Conservation (phyloP, 2,888 invertebrate species). For the Drosophila conformis region DNA sequence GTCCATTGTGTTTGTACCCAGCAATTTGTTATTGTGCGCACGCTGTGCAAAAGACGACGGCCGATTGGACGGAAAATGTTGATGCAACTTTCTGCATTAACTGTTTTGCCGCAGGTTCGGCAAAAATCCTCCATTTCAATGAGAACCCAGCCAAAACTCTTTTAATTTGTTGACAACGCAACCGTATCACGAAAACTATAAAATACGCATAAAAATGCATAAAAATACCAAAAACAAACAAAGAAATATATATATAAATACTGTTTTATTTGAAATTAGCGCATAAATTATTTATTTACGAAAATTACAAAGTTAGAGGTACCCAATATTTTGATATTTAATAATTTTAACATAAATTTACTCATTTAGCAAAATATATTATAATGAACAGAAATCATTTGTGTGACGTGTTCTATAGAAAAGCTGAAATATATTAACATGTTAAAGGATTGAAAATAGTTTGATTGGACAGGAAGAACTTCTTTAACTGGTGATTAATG, state of each 20-base stretch:
- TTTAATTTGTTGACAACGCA: conserved; percentile 26
- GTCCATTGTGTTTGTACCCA: conserved; percentile 44
- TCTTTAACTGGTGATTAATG: neutral
- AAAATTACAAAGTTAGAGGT: neutral
- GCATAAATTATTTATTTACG: neutral
- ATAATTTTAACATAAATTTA: too few species aligned
- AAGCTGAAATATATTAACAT: neutral
- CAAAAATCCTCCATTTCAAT: conserved; percentile 63
- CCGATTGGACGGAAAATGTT: conserved; percentile 47
- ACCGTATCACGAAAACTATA: neutral
- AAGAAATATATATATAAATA: neutral
- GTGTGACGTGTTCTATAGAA: neutral
- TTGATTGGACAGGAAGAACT: too few species aligned
- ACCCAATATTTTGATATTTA: neutral
- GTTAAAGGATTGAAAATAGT: neutral
- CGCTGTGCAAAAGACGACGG: conserved; percentile 39
- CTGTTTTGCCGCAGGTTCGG: conserved; percentile 63
- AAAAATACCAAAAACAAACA: conserved; percentile 9
- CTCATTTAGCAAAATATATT: too few species aligned
- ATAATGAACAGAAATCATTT: too few species aligned
- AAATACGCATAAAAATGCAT: conserved; percentile 4
- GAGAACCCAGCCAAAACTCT: neutral
- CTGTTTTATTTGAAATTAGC: neutral
- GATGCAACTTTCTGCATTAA: conserved; percentile 32
- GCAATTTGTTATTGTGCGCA: conserved; percentile 63